Evolutionary conservation across 2,113 vertebrate genomes (phyloP), one percentile per base, ranked within the genome.

Genomic region (Psittacula cyanocephala): DNA sequence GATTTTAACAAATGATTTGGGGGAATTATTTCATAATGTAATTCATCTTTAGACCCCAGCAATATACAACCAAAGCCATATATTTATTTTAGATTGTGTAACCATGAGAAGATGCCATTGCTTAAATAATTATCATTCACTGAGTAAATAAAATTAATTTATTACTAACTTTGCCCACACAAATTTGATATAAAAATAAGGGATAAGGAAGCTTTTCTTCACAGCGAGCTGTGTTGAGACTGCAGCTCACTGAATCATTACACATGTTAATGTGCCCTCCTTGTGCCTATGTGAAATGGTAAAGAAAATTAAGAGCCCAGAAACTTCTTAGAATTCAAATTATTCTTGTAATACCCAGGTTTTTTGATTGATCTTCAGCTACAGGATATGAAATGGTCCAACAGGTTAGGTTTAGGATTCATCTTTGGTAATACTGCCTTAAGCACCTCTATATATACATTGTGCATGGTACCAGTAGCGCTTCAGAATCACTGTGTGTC

Each of bases 1-100:
- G 82, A 62, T 82, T 94, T 96, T 93, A 96, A 93, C 41, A 85
- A 94, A 94, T 76, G 13, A 72, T 95, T 95, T 94, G 92, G 52
- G 80, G 82, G 47, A 96, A 91, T 93, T 96, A 93, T 93, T 86
- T 92, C 77, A 88, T 89, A 88, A 69, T 37, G 17, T 81, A 84
- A 93, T 91, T 86, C 95, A 93, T 59, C 89, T 90, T 92, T 55
- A 86, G 50, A 81, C 17, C 49, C 62, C 71, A 74, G 81, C 39
- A 69, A 86, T 90, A 24, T 37, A 59, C 57, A 84, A 47, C 50
- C 67, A 39, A 93, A 96, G 67, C 50, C 25, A 47, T 89, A 44
- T 92, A 94, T 93, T 93, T 96, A 52, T 84, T 95, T 94, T 85
- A 53, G 46, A 60, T 82, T 84, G 33, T 11, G 12, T 94, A 91